Evolutionary conservation across 2,888 invertebrate species (phyloP).

Genomic region (Harmothoe impar): DNA sequence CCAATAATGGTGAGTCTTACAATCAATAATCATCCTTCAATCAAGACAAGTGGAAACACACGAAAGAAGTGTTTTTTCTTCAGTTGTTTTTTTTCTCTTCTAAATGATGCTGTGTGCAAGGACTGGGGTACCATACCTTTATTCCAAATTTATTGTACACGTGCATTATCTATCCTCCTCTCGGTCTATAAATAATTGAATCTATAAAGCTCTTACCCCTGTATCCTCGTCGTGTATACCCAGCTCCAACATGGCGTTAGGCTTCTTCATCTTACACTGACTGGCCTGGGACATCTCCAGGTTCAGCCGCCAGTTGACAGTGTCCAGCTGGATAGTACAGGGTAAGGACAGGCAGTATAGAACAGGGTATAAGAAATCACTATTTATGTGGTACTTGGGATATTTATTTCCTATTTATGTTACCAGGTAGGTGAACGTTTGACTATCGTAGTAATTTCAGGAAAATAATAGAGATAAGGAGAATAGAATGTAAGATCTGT

Average conservation of each 20-base stretch:
- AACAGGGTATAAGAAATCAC: background rate
- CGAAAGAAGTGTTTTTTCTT: no score
- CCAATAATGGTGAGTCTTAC: no score
- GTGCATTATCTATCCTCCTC: no score
- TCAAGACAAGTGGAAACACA: no score
- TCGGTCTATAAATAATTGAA: no score
- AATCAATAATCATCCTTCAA: no score
- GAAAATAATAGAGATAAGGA: no score
- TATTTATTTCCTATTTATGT: no score
- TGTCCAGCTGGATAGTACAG: slow-evolving; percentile 76
- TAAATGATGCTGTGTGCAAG: background rate
- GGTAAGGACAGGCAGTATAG: background rate
- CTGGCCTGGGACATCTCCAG: slow-evolving; percentile 81
- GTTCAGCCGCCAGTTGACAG: slow-evolving; percentile 82
- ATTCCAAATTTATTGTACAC: background rate
- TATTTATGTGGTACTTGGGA: no score
- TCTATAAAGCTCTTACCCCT: background rate
- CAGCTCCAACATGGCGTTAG: slow-evolving; percentile 81
- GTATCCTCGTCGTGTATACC: slow-evolving; percentile 73
- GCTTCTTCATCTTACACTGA: slow-evolving; percentile 80
- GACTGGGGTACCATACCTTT: background rate
- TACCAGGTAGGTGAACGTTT: no score
- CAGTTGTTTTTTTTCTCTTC: background rate
- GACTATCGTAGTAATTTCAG: no score
- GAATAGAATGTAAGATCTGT: no score